These are phyloP conservation scores for Squalus acanthias DNA, from an alignment of 2,797 vertebrate species.

Conservation along the genomic window DNA sequence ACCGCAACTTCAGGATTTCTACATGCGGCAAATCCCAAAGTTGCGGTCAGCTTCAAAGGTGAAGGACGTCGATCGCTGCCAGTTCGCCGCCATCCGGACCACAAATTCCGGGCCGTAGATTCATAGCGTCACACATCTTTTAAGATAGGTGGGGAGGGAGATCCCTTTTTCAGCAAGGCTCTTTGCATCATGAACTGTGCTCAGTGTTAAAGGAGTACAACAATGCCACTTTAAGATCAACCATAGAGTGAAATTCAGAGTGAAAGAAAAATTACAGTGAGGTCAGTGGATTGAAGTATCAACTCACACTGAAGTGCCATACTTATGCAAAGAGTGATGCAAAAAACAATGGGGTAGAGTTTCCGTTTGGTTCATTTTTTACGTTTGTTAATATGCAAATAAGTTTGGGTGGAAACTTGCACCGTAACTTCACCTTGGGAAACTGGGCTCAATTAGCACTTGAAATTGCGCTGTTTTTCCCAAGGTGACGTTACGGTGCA, in stretches of 20 bases:
- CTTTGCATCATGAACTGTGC: background rate
- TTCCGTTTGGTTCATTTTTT: too few relatives aligned
- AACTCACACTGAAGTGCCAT: background rate
- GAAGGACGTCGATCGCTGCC: too few relatives aligned
- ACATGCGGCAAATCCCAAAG: too few relatives aligned
- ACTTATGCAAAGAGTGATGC: background rate
- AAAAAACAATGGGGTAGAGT: background rate
- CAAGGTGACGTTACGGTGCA: background rate
- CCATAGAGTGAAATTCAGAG: background rate
- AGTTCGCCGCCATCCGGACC: too few relatives aligned
- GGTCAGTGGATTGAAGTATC: too few relatives aligned
- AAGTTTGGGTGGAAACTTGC: too few relatives aligned
- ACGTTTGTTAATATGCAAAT: too few relatives aligned
- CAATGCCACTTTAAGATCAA: background rate
- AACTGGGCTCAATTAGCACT: background rate
- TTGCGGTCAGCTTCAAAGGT: too few relatives aligned
- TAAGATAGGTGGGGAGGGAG: background rate
- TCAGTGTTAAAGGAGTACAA: background rate
- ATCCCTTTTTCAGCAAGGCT: background rate
- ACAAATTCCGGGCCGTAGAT: too few relatives aligned
- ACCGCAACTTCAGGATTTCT: too few relatives aligned
- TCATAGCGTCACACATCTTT: background rate
- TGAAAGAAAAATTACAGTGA: background rate
- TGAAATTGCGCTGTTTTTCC: background rate
- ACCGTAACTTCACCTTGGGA: background rate